Conservation (phyloP, 1,140 invertebrate species). For the Zaprionus inermis region DNA sequence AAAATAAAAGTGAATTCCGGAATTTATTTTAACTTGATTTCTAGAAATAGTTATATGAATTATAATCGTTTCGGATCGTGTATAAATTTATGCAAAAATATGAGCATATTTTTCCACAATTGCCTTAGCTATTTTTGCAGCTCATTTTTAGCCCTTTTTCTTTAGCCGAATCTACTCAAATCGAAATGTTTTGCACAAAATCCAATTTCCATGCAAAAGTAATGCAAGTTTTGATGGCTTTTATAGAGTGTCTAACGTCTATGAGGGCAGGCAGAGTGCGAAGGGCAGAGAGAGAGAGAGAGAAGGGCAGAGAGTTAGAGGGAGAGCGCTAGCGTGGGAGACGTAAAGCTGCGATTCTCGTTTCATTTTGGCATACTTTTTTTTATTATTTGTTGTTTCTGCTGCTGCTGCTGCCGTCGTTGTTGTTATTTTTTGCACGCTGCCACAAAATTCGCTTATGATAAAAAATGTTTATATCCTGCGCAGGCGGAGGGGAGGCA, state of each 20-base stretch:
- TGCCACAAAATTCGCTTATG: slow-evolving; percentile 55
- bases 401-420: neutral
- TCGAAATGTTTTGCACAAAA: neutral
- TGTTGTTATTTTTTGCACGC: slow-evolving; percentile 42
- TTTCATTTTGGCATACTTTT: slow-evolving; percentile 44
- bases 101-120: neutral
- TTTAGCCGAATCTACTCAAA: neutral
- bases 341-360: slow-evolving; percentile 27
- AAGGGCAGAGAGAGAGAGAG: neutral
- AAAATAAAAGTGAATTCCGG: too few species aligned
- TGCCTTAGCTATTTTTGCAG: neutral
- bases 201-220: slow-evolving; percentile 1
- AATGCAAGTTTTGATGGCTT: slow-evolving; percentile 10
- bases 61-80: too few species aligned
- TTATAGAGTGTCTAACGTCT: slow-evolving; percentile 19
- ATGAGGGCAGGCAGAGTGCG: neutral
- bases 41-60: too few species aligned
- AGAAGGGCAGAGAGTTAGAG: neutral
- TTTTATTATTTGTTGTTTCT: slow-evolving; percentile 28
- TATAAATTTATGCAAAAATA: neutral
- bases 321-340: neutral
- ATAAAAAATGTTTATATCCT: slow-evolving; percentile 75
- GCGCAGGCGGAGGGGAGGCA: slow-evolving; percentile 37
- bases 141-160: neutral
- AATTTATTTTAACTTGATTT: too few species aligned